phyloP scores from a whole-genome alignment of 2,113 vertebrate species.

The Chaetura pelagica region DNA sequence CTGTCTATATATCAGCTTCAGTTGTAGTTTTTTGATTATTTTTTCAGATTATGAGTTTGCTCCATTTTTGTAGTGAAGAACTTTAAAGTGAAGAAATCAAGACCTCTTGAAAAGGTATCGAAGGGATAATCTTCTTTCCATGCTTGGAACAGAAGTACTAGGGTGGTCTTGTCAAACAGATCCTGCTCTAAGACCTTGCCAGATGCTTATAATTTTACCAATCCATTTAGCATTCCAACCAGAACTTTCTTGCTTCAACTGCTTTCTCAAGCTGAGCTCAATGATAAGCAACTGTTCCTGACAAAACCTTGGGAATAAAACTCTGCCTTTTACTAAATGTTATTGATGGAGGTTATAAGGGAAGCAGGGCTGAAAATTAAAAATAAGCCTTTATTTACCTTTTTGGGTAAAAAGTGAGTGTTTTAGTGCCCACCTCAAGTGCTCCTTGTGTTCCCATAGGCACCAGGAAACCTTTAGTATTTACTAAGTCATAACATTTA shows the following conservation, averaged over 20 bases:
- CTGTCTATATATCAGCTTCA: not conserved
- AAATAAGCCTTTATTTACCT: not conserved
- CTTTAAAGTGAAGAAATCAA: not conserved
- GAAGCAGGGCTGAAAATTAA: not conserved
- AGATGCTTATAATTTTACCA: not conserved
- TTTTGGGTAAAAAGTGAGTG: not conserved
- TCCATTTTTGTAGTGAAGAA: not conserved
- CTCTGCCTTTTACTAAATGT: not conserved
- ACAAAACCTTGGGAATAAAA: not conserved
- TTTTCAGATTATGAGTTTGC: not conserved
- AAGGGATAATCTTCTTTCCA: not conserved
- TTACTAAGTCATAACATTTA: not conserved
- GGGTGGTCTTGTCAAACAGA: not conserved
- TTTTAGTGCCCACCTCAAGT: accelerated
- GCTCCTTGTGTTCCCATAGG: not conserved
- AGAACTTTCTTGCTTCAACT: not conserved
- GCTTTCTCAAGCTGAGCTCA: not conserved
- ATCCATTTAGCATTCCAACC: not conserved
- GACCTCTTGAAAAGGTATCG: not conserved
- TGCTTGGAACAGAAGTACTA: not conserved
- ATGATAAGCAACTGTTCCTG: not conserved
- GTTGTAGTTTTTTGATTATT: not conserved
- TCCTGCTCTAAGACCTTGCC: not conserved
- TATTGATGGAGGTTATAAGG: not conserved
- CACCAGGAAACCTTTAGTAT: not conserved